A percentile compares a stretch with the other conserved stretches of the same genome.
Evolutionary conservation across 2,113 vertebrate genomes (phyloP).

Genomic region (Anolis carolinensis): DNA sequence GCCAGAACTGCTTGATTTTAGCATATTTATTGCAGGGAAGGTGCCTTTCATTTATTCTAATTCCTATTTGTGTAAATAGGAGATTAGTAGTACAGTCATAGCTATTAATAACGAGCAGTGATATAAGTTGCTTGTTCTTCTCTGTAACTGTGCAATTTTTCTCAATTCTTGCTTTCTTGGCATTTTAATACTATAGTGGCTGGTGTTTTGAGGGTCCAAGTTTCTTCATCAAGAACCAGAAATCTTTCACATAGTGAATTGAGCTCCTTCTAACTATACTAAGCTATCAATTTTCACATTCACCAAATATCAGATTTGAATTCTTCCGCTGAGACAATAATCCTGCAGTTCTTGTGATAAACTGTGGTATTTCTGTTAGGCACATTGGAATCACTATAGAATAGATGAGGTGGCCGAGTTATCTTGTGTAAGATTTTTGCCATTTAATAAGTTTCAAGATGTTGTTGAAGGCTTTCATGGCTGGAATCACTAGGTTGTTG

Average conservation of each 20-base stretch:
- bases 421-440: neutral
- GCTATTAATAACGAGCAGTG: slow-evolving; percentile 42
- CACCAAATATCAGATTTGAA: neutral
- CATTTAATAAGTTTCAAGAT: neutral
- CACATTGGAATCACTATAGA: neutral
- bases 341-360: neutral
- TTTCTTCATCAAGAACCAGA: neutral
- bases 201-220: neutral
- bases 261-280: too few species aligned
- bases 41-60: slow-evolving; percentile 3
- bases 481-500: too few species aligned
- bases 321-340: accelerated
- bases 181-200: neutral
- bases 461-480: neutral
- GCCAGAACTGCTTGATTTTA: neutral
- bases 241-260: neutral
- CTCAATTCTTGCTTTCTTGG: slow-evolving; percentile 40
- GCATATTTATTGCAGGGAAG: neutral
- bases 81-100: slow-evolving; percentile 2
- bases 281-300: accelerated
- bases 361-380: neutral
- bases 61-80: slow-evolving; percentile 42
- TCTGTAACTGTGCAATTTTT: slow-evolving; percentile 26
- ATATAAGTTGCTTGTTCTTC: slow-evolving; percentile 32
- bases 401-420: neutral